Conservation (phyloP, 2,113 vertebrate species). For the Oryzias woworae region DNA sequence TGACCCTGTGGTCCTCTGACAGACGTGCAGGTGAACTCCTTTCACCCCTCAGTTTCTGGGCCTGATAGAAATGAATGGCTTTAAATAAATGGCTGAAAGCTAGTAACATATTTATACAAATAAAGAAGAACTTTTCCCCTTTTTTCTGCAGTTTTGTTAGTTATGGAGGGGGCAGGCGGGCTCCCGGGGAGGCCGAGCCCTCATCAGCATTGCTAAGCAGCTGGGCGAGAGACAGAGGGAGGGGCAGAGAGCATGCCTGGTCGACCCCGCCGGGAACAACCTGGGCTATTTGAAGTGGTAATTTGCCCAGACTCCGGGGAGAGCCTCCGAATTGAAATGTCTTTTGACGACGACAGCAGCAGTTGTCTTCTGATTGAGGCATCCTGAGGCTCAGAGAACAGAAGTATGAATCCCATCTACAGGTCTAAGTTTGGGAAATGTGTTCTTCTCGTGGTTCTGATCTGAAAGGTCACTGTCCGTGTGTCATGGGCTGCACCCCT, state of each 20-base stretch:
- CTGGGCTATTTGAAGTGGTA: slow-evolving; percentile 76
- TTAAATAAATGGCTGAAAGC: no score
- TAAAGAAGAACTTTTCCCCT: slow-evolving; percentile 3
- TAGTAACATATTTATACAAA: background rate
- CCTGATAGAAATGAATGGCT: no score
- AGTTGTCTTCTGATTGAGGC: slow-evolving; percentile 51
- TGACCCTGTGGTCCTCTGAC: no score
- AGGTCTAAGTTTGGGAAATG: slow-evolving; percentile 5
- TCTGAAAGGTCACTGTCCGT: background rate
- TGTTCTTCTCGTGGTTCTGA: background rate
- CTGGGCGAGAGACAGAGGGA: slow-evolving; percentile 7
- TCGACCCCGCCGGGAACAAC: slow-evolving; percentile 50
- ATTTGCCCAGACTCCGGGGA: slow-evolving; percentile 66
- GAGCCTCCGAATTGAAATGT: slow-evolving; percentile 73
- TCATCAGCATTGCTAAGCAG: slow-evolving; percentile 62
- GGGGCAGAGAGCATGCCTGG: slow-evolving; percentile 7
- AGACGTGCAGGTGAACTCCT: no score
- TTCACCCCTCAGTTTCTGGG: no score
- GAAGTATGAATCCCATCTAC: slow-evolving; percentile 1
- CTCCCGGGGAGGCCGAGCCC: slow-evolving; percentile 18
- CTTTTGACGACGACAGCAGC: slow-evolving; percentile 65
- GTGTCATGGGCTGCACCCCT: background rate
- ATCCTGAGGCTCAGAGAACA: slow-evolving; percentile 37
- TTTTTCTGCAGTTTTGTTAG: slow-evolving; percentile 45
- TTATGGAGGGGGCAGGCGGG: slow-evolving; percentile 25